These are phyloP conservation scores for Sternarchorhynchus goeldii DNA, from an alignment of 2,797 vertebrate species.

Conservation along the genomic window DNA sequence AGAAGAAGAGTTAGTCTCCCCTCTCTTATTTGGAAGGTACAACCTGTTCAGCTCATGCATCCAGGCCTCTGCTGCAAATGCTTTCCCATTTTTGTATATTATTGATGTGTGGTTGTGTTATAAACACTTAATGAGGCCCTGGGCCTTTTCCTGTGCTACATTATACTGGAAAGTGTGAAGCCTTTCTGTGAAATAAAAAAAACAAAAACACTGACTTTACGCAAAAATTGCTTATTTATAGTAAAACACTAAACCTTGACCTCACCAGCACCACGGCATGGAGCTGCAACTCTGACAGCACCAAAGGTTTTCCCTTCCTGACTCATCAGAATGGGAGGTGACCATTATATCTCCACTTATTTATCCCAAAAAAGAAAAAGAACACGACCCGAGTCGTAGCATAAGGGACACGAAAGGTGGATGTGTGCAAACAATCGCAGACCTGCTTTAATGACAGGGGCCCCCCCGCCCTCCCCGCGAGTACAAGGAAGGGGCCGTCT, in stretches of 20 bases:
- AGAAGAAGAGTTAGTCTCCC: constrained; percentile 73
- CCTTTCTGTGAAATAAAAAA: constrained; percentile 53
- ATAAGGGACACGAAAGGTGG: constrained; percentile 23
- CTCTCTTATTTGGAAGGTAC: constrained; percentile 78
- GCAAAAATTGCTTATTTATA: constrained; percentile 66
- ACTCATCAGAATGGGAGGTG: background rate
- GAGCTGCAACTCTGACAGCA: constrained; percentile 52
- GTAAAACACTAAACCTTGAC: constrained; percentile 56
- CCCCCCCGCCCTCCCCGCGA: constrained; percentile 7
- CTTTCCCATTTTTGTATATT: constrained; percentile 62
- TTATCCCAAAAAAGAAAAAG: background rate
- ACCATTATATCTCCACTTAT: background rate
- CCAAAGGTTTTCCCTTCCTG: background rate
- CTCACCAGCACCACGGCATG: constrained; percentile 52
- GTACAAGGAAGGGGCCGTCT: constrained; percentile 42
- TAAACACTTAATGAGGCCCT: constrained; percentile 76
- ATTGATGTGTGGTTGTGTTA: constrained; percentile 78
- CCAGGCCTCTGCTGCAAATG: constrained; percentile 74
- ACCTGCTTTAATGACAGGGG: constrained; percentile 24
- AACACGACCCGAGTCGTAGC: background rate
- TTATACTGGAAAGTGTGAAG: constrained; percentile 65
- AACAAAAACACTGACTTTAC: constrained; percentile 52
- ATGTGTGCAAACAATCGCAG: constrained; percentile 46
- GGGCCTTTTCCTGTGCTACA: constrained; percentile 63
- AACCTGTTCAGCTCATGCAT: constrained; percentile 60